Evolutionary conservation across 2,113 vertebrate genomes (phyloP).

Genomic region (Hucho hucho): DNA sequence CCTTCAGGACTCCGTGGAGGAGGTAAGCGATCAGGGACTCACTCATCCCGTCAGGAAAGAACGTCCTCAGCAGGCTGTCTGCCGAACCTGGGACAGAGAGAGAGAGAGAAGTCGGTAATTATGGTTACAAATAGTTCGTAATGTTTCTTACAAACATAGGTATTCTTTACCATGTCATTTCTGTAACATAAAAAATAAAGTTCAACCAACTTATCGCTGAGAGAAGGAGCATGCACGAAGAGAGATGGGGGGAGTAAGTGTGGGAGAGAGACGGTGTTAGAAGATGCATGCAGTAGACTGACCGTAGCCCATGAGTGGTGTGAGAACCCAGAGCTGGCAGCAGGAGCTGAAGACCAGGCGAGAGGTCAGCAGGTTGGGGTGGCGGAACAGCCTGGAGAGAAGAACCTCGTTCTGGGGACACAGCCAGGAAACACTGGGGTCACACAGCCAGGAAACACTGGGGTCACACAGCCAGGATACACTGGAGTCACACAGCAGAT

Average conservation of each 20-base stretch:
- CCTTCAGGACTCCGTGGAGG: slow-evolving; percentile 87
- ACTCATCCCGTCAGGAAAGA: slow-evolving; percentile 96
- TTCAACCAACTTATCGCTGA: too few species aligned
- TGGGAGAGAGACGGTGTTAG: neutral
- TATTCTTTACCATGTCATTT: neutral
- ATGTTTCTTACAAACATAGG: too few species aligned
- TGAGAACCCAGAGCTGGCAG: slow-evolving; percentile 94
- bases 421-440: neutral
- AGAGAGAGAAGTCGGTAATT: neutral
- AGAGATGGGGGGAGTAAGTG: neutral
- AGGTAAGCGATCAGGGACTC: slow-evolving; percentile 92
- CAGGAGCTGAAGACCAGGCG: slow-evolving; percentile 90
- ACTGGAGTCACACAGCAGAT: neutral
- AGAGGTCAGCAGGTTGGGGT: slow-evolving; percentile 88
- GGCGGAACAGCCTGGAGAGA: slow-evolving; percentile 86
- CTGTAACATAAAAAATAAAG: too few species aligned
- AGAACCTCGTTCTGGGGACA: slow-evolving; percentile 85
- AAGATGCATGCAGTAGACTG: slow-evolving; percentile 50
- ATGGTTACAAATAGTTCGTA: too few species aligned
- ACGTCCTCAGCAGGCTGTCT: slow-evolving; percentile 84
- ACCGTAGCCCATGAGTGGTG: slow-evolving; percentile 96
- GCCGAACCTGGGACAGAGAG: slow-evolving; percentile 82
- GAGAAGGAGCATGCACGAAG: neutral
- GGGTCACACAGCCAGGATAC: neutral
- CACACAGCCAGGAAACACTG: too few species aligned